phyloP scores from a whole-genome alignment of 1,140 invertebrate species.

The Ceratina australensis region DNA sequence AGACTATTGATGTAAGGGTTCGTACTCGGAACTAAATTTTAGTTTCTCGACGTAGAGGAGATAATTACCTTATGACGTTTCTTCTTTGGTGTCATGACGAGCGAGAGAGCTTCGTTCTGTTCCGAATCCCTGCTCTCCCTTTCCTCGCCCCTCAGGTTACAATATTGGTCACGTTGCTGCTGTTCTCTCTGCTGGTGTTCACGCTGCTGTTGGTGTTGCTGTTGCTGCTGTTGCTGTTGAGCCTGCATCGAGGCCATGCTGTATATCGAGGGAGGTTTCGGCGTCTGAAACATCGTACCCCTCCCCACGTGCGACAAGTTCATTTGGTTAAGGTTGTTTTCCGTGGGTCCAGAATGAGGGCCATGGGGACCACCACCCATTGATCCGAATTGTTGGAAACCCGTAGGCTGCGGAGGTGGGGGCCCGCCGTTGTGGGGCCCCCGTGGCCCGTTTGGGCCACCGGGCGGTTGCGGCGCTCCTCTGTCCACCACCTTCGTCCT shows the following conservation, averaged over 20 bases:
- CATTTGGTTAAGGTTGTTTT: conserved; percentile 82
- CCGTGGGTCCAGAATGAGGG: conserved; percentile 76
- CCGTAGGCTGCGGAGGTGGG: conserved; percentile 78
- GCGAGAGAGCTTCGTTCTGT: conserved; percentile 95
- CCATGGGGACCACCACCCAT: conserved; percentile 72
- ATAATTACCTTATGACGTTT: conserved; percentile 92
- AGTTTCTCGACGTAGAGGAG: neutral
- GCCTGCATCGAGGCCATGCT: conserved; percentile 81
- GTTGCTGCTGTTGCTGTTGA: conserved; percentile 82
- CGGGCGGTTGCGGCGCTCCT: conserved; percentile 75
- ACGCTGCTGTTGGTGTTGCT: conserved; percentile 79
- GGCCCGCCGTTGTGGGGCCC: conserved; percentile 77
- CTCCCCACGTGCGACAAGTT: conserved; percentile 85
- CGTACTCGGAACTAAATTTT: too few relatives aligned
- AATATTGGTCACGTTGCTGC: conserved; percentile 85
- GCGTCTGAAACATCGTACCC: conserved; percentile 88
- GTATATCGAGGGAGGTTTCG: conserved; percentile 84
- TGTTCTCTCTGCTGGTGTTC: conserved; percentile 74
- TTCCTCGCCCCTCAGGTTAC: conserved; percentile 80
- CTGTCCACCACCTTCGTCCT: conserved; percentile 88
- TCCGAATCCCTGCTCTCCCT: conserved; percentile 86
- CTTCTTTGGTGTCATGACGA: conserved; percentile 96
- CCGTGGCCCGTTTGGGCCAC: conserved; percentile 76
- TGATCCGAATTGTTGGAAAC: conserved; percentile 76
- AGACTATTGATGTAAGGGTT: too few relatives aligned